These are phyloP conservation scores for Hypotaenidia okinawae DNA, from an alignment of 2,797 vertebrate species.

Conservation along the genomic window DNA sequence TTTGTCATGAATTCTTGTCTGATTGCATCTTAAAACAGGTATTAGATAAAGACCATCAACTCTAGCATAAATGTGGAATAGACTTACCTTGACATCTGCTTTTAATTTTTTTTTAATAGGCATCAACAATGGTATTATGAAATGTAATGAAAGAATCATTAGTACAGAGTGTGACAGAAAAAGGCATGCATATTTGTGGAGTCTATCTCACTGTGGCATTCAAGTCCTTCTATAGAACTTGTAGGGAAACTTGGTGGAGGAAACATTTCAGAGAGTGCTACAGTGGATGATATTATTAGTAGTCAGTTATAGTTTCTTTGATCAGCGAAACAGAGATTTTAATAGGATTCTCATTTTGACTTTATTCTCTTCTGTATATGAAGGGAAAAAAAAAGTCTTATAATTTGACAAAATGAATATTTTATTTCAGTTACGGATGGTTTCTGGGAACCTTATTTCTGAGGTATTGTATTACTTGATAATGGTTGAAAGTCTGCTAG, in stretches of 20 bases:
- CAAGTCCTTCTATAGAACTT: background rate
- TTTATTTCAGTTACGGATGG: background rate
- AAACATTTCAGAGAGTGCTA: background rate
- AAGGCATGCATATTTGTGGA: background rate
- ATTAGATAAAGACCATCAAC: background rate
- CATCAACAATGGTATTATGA: background rate
- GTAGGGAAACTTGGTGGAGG: background rate
- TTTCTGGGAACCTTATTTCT: background rate
- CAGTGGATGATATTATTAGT: background rate
- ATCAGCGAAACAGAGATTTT: background rate
- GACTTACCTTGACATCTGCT: background rate
- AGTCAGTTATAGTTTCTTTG: background rate
- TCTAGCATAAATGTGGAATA: background rate
- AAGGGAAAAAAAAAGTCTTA: background rate
- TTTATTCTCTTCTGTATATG: background rate
- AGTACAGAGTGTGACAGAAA: background rate
- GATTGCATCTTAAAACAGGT: background rate
- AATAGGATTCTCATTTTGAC: background rate
- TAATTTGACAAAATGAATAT: background rate
- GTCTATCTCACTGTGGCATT: background rate
- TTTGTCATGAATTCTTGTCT: background rate
- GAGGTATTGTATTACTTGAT: background rate
- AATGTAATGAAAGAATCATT: background rate
- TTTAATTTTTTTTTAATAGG: accelerated
- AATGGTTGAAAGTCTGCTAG: background rate